Base-by-base conservation (phyloP, 2,888 invertebrate genomes). In the Stegana nigrithorax region DNA sequence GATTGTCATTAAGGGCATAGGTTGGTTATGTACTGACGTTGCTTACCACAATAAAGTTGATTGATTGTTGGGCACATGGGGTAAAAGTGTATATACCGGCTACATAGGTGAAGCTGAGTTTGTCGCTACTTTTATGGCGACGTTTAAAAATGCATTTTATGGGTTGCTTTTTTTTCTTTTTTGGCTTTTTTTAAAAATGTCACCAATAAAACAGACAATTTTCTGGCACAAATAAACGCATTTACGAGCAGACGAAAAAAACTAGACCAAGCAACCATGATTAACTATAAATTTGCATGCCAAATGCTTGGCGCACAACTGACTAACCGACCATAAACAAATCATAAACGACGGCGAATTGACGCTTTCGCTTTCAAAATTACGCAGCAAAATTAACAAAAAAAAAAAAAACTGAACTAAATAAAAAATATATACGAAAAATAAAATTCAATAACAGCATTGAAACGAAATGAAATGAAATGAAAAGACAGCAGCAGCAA, bases 281-380 rank as follows among this genome's bases (percentile, higher is more conserved):
- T n/a, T 53, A 53, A 10, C 27, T n/a, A 53, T 53, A 53, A 53
- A 53, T 53, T 53, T 23, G 51, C 29, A 53, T 53, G 29, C 32
- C 51, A 53, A 21, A 53, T 53, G 19, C 17, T 45, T 17, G 27
- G 51, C 10, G n/a, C 29, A 51, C 19, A 8, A 29, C 26, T 1
- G 14, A 14, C 12, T 14, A 25, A 23, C 32, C 32, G 25, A 10
- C 39, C 50, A 65, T 51, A 8, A 60, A 32, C 32, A 32, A 32
- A 32, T 32, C 32, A 32, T 32, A 32, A 32, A 32, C 2, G n/a
- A n/a, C n/a, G n/a, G n/a, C 32, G n/a, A 2, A 64, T 64, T 29
- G 67, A 70, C 73, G 76, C 75, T 76, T 73, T 73, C 77, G 67
- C 63, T 76, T 73, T 72, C 67, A 25, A 26, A 51, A 19, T 39